A percentile compares a stretch with the other conserved stretches of the same genome.
phyloP scores from a whole-genome alignment of 1,140 invertebrate species.

The Hormaphis cornu region DNA sequence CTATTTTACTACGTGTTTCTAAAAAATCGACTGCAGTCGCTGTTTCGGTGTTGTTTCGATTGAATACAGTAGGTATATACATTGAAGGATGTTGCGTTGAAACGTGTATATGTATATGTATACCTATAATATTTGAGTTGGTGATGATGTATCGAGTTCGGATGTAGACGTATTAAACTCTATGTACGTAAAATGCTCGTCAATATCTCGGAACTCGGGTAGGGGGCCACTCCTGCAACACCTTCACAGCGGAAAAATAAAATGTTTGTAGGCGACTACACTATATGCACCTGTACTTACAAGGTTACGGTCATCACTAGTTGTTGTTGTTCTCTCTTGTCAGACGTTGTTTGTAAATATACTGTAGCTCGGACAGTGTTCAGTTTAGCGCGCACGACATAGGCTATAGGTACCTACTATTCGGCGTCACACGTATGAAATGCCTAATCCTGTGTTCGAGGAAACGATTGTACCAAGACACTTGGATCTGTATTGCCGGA shows the following conservation, averaged over 20 bases:
- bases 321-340: not conserved
- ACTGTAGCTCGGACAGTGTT: not conserved
- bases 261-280: constrained; percentile 23
- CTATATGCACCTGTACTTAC: constrained; percentile 7
- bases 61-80: not conserved
- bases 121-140: too few relatives aligned
- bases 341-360: constrained; percentile 11
- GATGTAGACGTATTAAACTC: not conserved
- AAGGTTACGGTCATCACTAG: constrained; percentile 23
- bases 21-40: not conserved
- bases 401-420: too few relatives aligned
- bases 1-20: not conserved
- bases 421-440: not conserved
- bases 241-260: constrained; percentile 17
- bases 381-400: not conserved
- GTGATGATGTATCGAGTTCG: constrained; percentile 4
- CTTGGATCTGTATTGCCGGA: constrained; percentile 12
- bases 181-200: not conserved
- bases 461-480: constrained; percentile 10
- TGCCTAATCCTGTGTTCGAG: constrained; percentile 21
- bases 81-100: constrained; percentile 8
- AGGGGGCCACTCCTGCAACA: constrained; percentile 29
- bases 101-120: too few relatives aligned
- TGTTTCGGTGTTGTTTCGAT: not conserved
- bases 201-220: constrained; percentile 6